Percentiles rank a stretch among this genome's conserved stretches.
phyloP scores from a whole-genome alignment of 2,888 invertebrate genomes.

The Pseudanteris insignis region DNA sequence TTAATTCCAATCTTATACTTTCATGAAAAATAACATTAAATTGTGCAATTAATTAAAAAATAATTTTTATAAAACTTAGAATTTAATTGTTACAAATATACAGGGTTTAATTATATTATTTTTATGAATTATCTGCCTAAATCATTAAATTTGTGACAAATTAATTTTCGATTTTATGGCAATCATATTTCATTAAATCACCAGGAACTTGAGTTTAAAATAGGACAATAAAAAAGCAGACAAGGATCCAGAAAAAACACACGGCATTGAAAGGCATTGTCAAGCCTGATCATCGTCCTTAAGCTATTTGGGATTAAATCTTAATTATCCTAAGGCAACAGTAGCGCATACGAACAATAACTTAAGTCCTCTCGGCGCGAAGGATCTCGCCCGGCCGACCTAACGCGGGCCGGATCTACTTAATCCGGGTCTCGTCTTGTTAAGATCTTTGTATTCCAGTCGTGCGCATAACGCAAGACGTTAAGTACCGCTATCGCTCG shows the following conservation, averaged over 20 bases:
- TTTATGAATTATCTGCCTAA: too few species aligned
- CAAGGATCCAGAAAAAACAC: constrained; percentile 4
- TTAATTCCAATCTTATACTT: too few species aligned
- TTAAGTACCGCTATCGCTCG: constrained; percentile 49
- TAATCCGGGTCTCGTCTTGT: constrained; percentile 58
- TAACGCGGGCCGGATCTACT: constrained; percentile 57
- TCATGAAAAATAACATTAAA: too few species aligned
- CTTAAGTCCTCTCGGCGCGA: constrained; percentile 53
- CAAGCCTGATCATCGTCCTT: constrained; percentile 50
- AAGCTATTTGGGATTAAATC: constrained; percentile 56
- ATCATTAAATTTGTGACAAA: too few species aligned
- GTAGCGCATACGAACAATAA: constrained; percentile 58
- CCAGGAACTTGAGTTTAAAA: neutral
- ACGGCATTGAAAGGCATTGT: constrained; percentile 31
- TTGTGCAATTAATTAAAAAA: too few species aligned
- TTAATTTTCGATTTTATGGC: too few species aligned
- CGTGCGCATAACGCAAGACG: constrained; percentile 48
- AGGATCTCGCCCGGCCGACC: constrained; percentile 57
- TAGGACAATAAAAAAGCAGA: neutral
- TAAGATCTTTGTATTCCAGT: constrained; percentile 51
- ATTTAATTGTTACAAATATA: too few species aligned
- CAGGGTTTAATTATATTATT: too few species aligned
- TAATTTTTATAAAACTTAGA: too few species aligned
- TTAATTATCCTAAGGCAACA: constrained; percentile 63
- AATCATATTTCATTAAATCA: neutral